Base-by-base conservation (phyloP, 2,113 vertebrate species). In the Brienomyrus brachyistius region DNA sequence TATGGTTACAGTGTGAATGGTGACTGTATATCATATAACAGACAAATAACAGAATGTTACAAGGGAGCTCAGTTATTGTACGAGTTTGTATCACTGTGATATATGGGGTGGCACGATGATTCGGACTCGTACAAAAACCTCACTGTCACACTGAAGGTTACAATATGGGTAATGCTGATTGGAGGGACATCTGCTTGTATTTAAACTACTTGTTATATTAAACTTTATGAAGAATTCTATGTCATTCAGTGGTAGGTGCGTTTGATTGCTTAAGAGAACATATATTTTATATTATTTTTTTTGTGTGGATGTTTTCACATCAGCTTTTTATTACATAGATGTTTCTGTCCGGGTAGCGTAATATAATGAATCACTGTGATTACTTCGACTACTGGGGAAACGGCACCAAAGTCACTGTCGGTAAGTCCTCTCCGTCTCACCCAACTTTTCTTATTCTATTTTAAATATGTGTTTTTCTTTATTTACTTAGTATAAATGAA, bases 381-480 rank as follows among this genome's bases (percentile, higher is more conserved):
- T 0, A 0, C 4, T 88, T 88, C 47, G 66, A 88, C 47, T 88
- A 88, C 88, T 77, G 66, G 88, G 88, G 88, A 11, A 88, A 88
- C 40, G 88, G 88, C 2, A 88, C 88, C 6, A 48, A 77, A 35
- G 88, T 88, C 45, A 51, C 88, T 11, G 88, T 88, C n/a, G 88
- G 87, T 88, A 88, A 88, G 59, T 88, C 19, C 35, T 23, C 40
- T 51, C 48, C n/a, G 45, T 50, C 11, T 45, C 83, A 27, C n/a
- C 47, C 8, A 0, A 31, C 31, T 31, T 31, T 31, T 0, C 31
- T 31, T 31, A 31, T 31, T 1, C 31, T 31, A 1, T 31, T 31
- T 1, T 31, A 31, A 31, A 31, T 31, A 31, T 31, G 31, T 31
- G 31, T 31, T 31, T 31, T 31, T 31, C 31, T 31, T 31, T 31